These are phyloP conservation scores for Hirtodrosophila confusa DNA, from an alignment of 2,888 invertebrate genomes.

Conservation along the genomic window DNA sequence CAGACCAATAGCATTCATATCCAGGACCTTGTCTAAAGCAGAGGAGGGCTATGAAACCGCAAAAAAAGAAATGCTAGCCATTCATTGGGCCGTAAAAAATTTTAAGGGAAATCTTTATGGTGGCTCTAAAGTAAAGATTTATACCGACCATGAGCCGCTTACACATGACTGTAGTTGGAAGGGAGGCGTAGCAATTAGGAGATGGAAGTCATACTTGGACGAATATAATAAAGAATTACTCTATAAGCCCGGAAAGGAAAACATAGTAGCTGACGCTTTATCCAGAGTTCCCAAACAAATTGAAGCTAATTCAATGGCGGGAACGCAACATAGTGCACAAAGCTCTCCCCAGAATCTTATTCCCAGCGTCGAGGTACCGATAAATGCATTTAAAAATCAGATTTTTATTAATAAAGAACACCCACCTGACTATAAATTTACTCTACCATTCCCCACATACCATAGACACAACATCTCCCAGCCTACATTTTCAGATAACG, in stretches of 20 bases:
- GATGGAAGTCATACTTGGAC: slow-evolving; percentile 13
- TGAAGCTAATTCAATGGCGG: slow-evolving; percentile 4
- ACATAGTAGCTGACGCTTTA: slow-evolving; percentile 4
- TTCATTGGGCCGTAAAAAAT: neutral
- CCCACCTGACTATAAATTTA: slow-evolving; percentile 5
- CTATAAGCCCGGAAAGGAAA: slow-evolving; percentile 17
- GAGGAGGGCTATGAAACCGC: neutral
- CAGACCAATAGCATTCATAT: slow-evolving; percentile 2
- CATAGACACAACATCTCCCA: slow-evolving; percentile 13
- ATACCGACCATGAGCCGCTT: slow-evolving; percentile 26
- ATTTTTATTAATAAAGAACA: neutral
- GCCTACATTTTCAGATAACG: slow-evolving; percentile 15
- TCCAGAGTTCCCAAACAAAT: slow-evolving; percentile 3
- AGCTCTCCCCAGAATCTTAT: slow-evolving; percentile 3
- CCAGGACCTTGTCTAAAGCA: neutral
- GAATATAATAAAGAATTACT: slow-evolving; percentile 21
- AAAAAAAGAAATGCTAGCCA: slow-evolving; percentile 4
- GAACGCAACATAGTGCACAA: slow-evolving; percentile 12
- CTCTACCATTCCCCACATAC: slow-evolving; percentile 11
- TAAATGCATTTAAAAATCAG: slow-evolving; percentile 5
- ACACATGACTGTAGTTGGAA: slow-evolving; percentile 16
- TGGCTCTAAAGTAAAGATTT: neutral
- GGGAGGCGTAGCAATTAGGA: slow-evolving; percentile 4
- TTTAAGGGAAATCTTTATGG: slow-evolving; percentile 2
- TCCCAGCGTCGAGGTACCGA: slow-evolving; percentile 2